Evolutionary conservation across 1,140 invertebrate genomes (phyloP), one percentile per base, ranked within the genome.

Genomic region (Cepaea nemoralis): DNA sequence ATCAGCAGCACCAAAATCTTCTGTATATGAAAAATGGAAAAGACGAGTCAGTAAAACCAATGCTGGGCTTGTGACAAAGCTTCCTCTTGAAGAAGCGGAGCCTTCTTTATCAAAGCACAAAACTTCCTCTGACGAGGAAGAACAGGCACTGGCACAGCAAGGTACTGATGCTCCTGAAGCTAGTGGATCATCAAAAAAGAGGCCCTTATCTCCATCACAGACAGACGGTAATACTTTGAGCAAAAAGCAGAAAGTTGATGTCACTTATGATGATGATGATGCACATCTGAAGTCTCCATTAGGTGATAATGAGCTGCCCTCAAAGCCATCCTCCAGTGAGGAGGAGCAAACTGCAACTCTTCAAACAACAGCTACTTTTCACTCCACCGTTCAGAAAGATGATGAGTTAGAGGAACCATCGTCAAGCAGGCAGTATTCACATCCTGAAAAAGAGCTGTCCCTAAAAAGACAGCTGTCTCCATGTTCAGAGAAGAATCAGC

Each of bases 11-110:
- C 73, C 73, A 48, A 39, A 10, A 45, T 75, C 31, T 6, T 79
- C 77, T 24, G 33, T 77, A 1, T 77, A 77, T 77, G 75, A 77
- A 2, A 77, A 63, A 39, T 77, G 75, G 75, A 59, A 77, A 63
- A 55, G 33, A 33, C 48, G 55, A 22, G 75, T n/a, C 22, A 24
- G 27, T 3, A 77, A 50, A 66, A 59, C 50, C 10, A 77, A 45
- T 22, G 5, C 69, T 0, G 40, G 8, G 1, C 24, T 71, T 1
- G 6, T 71, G 22, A 33, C 69, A n/a, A 71, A 71, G 33, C 3
- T 16, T 31, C 33, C n/a, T 2, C 5, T 6, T 63, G 59, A 31
- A 63, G 59, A 31, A 31, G 27, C 27, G 0, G 59, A 63, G 6
- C 8, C 19, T 12, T 19, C 59, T 63, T 27, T 31, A 63, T 12